A percentile compares a stretch with the other conserved stretches of the same genome.
Conservation (phyloP, 2,888 invertebrate species). For the Hipparchia sbordonii region DNA sequence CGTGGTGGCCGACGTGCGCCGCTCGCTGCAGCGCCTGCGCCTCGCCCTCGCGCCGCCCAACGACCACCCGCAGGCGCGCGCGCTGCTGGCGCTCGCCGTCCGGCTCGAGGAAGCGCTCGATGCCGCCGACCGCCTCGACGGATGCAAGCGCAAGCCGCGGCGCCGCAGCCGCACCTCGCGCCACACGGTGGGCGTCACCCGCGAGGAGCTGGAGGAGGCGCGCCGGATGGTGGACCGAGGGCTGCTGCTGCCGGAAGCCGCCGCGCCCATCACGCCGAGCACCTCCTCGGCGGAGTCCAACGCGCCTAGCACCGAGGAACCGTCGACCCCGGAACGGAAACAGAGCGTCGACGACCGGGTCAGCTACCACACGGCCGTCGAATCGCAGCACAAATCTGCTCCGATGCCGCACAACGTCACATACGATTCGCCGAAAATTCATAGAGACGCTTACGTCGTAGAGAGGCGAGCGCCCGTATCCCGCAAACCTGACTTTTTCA, state of each 20-base stretch:
- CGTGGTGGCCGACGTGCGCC: constrained; percentile 89
- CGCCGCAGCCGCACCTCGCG: constrained; percentile 86
- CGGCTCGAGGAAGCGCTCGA: constrained; percentile 85
- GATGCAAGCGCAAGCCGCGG: constrained; percentile 70
- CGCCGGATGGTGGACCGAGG: constrained; percentile 86
- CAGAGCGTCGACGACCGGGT: constrained; percentile 56
- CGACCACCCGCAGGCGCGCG: constrained; percentile 79
- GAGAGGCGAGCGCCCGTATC: constrained; percentile 58
- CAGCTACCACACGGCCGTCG: constrained; percentile 59
- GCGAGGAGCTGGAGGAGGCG: constrained; percentile 91
- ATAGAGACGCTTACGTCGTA: constrained; percentile 54
- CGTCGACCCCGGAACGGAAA: constrained; percentile 63
- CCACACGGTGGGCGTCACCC: constrained; percentile 92
- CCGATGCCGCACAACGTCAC: constrained; percentile 59
- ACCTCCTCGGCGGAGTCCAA: constrained; percentile 62
- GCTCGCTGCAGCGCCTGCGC: constrained; percentile 88
- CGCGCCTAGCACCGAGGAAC: constrained; percentile 54
- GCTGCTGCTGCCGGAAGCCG: constrained; percentile 56
- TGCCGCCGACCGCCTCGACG: constrained; percentile 67
- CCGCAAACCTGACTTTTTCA: constrained; percentile 64
- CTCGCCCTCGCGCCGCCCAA: constrained; percentile 85
- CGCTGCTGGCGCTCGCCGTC: constrained; percentile 87
- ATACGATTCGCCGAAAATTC: constrained; percentile 55
- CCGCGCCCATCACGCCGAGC: constrained; percentile 43
- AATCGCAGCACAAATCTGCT: constrained; percentile 54